phyloP scores from a whole-genome alignment of 2,797 vertebrate species.

The Apogon hyalosoma region DNA sequence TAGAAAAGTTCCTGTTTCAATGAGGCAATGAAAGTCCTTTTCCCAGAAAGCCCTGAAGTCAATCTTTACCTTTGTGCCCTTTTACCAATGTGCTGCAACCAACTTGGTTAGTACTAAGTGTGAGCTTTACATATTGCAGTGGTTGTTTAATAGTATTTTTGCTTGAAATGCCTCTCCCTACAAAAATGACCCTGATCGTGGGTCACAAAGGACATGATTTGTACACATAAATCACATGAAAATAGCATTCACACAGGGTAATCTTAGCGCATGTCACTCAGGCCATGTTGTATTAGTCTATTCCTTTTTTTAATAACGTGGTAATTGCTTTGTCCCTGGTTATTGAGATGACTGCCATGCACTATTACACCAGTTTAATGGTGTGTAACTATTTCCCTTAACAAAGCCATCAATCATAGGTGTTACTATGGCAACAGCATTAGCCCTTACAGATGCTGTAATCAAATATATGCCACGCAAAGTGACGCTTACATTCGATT shows the following conservation, averaged over 20 bases:
- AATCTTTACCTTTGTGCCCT: too few relatives aligned
- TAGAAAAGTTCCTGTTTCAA: too few relatives aligned
- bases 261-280: constrained; percentile 62
- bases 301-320: constrained; percentile 77
- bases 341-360: constrained; percentile 83
- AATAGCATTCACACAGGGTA: constrained; percentile 14
- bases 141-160: too few relatives aligned
- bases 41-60: too few relatives aligned
- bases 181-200: constrained; percentile 6
- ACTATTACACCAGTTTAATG: constrained; percentile 82
- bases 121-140: too few relatives aligned
- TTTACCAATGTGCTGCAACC: too few relatives aligned
- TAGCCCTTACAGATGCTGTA: constrained; percentile 59
- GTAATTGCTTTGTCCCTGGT: constrained; percentile 82
- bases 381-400: constrained; percentile 79
- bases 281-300: constrained; percentile 75
- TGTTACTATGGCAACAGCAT: constrained; percentile 72
- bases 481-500: constrained; percentile 9
- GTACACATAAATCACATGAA: constrained; percentile 19
- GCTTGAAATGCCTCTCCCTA: too few relatives aligned
- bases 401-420: constrained; percentile 82
- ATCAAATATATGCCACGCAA: constrained; percentile 53
- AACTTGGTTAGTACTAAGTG: too few relatives aligned
- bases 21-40: too few relatives aligned
- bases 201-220: not conserved